A percentile compares a stretch with the other conserved stretches of the same genome.
phyloP scores from a whole-genome alignment of 2,113 vertebrate species.

The Gavia stellata region DNA sequence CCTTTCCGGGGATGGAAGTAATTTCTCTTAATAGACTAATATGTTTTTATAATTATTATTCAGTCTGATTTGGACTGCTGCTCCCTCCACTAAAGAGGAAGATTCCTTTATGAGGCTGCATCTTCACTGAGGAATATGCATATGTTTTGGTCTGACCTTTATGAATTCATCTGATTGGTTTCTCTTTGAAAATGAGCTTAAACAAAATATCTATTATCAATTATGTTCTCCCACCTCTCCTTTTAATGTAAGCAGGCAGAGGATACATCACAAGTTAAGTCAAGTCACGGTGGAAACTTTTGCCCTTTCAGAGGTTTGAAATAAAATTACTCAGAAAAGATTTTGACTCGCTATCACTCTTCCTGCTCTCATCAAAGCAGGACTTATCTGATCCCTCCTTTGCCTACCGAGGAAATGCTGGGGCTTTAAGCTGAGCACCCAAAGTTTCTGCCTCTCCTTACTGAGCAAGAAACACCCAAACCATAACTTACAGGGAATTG shows the following conservation, averaged over 20 bases:
- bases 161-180: not conserved
- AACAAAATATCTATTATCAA: not conserved
- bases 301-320: not conserved
- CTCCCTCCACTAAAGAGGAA: not conserved
- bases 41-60: not conserved
- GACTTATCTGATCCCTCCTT: not conserved
- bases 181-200: not conserved
- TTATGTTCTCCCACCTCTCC: not conserved
- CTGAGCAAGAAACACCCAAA: not conserved
- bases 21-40: not conserved
- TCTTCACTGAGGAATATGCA: not conserved
- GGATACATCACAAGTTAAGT: not conserved
- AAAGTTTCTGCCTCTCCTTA: not conserved
- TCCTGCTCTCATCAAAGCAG: not conserved
- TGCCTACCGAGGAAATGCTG: not conserved
- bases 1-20: not conserved
- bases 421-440: not conserved
- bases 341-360: not conserved
- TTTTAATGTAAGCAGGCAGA: not conserved
- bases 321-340: not conserved
- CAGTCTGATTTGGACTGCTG: not conserved
- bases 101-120: not conserved
- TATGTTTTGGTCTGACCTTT: not conserved
- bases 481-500: not conserved
- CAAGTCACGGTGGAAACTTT: not conserved